phyloP scores from a whole-genome alignment of 2,113 vertebrate genomes.

The Centropus bengalensis region DNA sequence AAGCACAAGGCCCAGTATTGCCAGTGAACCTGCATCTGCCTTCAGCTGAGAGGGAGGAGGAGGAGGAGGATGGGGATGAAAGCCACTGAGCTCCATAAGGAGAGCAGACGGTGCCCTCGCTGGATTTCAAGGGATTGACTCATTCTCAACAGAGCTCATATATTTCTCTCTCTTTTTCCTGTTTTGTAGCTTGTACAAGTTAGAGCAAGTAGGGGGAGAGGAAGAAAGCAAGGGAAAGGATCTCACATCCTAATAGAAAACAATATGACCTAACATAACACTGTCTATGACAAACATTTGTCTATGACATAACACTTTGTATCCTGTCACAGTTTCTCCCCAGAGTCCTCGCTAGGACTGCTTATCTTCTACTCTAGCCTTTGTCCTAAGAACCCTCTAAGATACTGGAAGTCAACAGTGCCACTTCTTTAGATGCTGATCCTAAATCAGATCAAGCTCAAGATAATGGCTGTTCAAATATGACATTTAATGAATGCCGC shows the following conservation, averaged over 20 bases:
- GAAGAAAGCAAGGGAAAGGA: background rate
- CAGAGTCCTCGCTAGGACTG: background rate
- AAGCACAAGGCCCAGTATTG: conserved; percentile 20
- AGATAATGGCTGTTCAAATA: background rate
- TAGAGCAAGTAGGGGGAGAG: background rate
- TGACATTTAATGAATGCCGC: background rate
- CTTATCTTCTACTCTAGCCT: background rate
- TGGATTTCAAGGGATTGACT: conserved; percentile 40
- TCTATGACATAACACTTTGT: background rate
- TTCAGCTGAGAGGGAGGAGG: conserved; percentile 44
- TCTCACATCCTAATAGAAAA: background rate
- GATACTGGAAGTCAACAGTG: background rate
- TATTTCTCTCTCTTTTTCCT: background rate
- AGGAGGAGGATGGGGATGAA: conserved; percentile 40
- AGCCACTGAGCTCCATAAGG: conserved; percentile 41
- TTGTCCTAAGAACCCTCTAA: background rate
- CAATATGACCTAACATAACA: background rate
- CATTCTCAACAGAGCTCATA: conserved; percentile 19
- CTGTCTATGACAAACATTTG: background rate
- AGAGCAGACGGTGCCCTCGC: conserved; percentile 43
- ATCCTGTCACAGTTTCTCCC: background rate
- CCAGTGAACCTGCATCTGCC: conserved; percentile 48
- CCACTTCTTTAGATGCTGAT: background rate
- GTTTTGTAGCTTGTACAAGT: background rate
- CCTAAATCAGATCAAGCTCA: background rate